Evolutionary conservation across 2,797 vertebrate genomes (phyloP).

Genomic region (Microtus obscurus): DNA sequence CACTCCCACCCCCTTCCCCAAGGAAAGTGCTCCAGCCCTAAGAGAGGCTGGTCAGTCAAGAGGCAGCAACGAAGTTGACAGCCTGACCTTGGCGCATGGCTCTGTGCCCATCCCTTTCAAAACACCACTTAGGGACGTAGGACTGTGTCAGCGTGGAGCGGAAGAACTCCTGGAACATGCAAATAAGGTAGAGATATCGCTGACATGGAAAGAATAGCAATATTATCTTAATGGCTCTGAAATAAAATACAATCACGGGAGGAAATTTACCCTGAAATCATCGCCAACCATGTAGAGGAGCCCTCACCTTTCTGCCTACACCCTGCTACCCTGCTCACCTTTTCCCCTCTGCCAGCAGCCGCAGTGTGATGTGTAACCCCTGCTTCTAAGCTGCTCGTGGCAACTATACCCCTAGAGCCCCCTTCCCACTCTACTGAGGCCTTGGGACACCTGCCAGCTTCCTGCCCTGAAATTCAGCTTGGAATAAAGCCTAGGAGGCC

Average conservation of each 20-base stretch:
- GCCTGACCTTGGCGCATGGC: not conserved
- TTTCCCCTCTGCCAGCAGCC: not conserved
- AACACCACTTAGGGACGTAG: not conserved
- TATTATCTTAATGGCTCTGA: slow-evolving; percentile 68
- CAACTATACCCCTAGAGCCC: not conserved
- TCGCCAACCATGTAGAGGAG: not conserved
- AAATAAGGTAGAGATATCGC: slow-evolving; percentile 44
- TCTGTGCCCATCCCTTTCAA: not conserved
- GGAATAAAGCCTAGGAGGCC: not conserved
- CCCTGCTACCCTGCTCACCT: rapidly evolving
- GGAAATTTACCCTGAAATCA: slow-evolving; percentile 71
- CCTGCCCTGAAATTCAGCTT: not conserved
- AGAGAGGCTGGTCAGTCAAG: not conserved
- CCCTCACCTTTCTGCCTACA: not conserved
- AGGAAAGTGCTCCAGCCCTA: not conserved
- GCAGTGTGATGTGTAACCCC: not conserved
- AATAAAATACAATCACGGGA: slow-evolving; percentile 58
- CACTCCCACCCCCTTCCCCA: not conserved
- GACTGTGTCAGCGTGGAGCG: not conserved
- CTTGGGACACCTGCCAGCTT: too few relatives aligned
- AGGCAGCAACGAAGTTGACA: not conserved
- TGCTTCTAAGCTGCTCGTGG: rapidly evolving
- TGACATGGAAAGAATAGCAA: slow-evolving; percentile 69
- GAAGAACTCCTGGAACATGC: slow-evolving; percentile 29
- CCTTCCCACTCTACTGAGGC: not conserved